Conservation (phyloP, 1,140 invertebrate genomes). For the Drepana arcuata region DNA sequence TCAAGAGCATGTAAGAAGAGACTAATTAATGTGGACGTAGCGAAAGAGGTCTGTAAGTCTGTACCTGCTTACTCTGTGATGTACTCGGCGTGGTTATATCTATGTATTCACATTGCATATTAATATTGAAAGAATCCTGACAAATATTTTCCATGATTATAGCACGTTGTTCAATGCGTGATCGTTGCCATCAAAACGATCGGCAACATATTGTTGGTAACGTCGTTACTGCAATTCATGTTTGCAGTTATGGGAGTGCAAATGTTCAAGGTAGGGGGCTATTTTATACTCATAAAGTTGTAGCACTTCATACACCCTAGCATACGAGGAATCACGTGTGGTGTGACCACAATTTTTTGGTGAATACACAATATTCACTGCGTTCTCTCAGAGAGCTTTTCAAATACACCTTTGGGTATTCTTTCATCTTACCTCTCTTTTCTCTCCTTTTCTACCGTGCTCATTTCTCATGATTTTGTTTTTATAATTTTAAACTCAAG, state of each 20-base stretch:
- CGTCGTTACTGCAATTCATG: conserved; percentile 99
- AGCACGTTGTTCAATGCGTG: conserved; percentile 99
- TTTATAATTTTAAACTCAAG: conserved; percentile 3
- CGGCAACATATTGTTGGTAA: conserved; percentile 99
- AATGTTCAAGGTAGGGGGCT: conserved; percentile 95
- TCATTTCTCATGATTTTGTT: conserved; percentile 19
- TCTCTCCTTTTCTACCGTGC: conserved; percentile 6
- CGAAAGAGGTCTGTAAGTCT: no score
- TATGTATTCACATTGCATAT: no score
- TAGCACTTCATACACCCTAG: no score
- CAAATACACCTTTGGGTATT: conserved; percentile 71
- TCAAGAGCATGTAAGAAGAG: no score
- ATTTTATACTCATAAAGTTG: conserved; percentile 7
- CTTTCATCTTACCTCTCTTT: conserved; percentile 23
- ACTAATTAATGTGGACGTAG: no score
- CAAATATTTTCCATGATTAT: conserved; percentile 42
- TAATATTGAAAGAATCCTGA: no score
- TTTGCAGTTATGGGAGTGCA: conserved; percentile 99
- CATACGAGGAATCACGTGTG: no score
- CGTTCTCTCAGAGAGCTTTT: background rate
- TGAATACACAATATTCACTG: conserved; percentile 2
- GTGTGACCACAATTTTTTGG: background rate
- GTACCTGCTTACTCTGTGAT: no score
- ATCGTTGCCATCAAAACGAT: conserved; percentile 99
- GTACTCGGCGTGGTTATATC: no score